Evolutionary conservation across 2,113 vertebrate species (phyloP), one percentile per base, ranked within the genome.

Genomic region (Setophaga petechia): DNA sequence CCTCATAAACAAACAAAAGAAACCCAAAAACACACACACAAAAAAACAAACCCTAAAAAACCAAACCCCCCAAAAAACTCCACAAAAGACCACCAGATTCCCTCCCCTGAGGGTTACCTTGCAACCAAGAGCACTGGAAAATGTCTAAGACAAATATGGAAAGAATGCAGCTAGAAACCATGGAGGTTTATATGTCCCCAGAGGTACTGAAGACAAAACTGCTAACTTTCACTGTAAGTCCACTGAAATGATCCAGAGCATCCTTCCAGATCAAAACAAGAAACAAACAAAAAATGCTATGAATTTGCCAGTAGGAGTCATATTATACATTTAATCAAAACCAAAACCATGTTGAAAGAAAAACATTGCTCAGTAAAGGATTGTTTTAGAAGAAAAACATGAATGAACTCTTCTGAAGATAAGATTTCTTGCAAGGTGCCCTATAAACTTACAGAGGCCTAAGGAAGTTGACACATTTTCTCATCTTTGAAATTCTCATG

Each of bases 301-400:
- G 16, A 75, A 63, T 71, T 54, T 91, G 14, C 25, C 35, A 84
- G 21, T 1, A 76, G 18, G 13, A 51, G 27, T 41, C 12, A 75
- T 18, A 59, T 2, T n/a, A 14, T 15, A 58, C 7, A 55, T 78
- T 61, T 87, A 81, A 65, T 54, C 62, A 62, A 78, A 67, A 83
- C 10, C 10, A 52, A 54, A 68, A 66, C 8, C 30, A 59, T 0
- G 1, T 0, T 47, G 23, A 30, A 25, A 63, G 82, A 72, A 90
- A 78, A 84, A 11, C 0, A 57, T 1, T 52, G 22, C 33, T 52
- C 47, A 61, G 21, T 23, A 78, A 94, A 78, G 5, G 5, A 84
- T 5, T 3, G 1, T 17, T 76, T 20, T 3, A 61, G 54, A 71
- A 55, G 24, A 9, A 12, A n/a, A 13, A 24, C 0, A 2, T 41